A percentile compares a stretch with the other conserved stretches of the same genome.
These are phyloP conservation scores for Typhlichthys subterraneus DNA, from an alignment of 2,797 vertebrate species.

Conservation along the genomic window DNA sequence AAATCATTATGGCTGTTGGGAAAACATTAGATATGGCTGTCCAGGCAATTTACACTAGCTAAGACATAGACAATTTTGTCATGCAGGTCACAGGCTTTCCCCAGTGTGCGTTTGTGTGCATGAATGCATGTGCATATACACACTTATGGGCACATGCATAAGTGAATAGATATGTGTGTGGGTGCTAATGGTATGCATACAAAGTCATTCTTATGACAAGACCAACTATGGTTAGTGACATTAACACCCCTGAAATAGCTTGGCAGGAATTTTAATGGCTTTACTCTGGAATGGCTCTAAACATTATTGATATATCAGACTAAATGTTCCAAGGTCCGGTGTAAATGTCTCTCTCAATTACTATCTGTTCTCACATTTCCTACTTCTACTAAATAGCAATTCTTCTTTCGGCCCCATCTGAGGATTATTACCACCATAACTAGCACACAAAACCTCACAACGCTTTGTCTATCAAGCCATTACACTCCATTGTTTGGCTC, in stretches of 20 bases:
- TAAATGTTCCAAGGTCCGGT: neutral
- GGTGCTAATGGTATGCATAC: conserved; percentile 27
- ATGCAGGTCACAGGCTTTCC: conserved; percentile 2
- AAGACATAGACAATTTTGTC: conserved; percentile 14
- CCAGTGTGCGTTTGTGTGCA: conserved; percentile 4
- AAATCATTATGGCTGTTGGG: conserved; percentile 13
- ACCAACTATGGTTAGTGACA: conserved; percentile 58
- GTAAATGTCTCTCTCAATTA: conserved; percentile 34
- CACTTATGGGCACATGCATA: conserved; percentile 16
- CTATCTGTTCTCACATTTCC: conserved; percentile 40
- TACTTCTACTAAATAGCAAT: conserved; percentile 50
- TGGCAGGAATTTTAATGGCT: conserved; percentile 78
- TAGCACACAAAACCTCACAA: conserved; percentile 1
- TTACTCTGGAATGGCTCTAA: conserved; percentile 68
- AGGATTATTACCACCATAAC: conserved; percentile 9
- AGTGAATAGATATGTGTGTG: conserved; percentile 11
- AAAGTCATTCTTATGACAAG: conserved; percentile 46
- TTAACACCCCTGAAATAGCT: conserved; percentile 75
- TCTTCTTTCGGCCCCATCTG: conserved; percentile 32
- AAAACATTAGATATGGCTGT: neutral
- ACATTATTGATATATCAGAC: conserved; percentile 30
- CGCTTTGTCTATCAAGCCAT: conserved; percentile 20
- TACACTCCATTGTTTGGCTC: conserved; percentile 27
- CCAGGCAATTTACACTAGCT: too few relatives aligned
- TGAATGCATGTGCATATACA: neutral